Conservation (phyloP, 2,113 vertebrate genomes). For the Emydocephalus ijimae region DNA sequence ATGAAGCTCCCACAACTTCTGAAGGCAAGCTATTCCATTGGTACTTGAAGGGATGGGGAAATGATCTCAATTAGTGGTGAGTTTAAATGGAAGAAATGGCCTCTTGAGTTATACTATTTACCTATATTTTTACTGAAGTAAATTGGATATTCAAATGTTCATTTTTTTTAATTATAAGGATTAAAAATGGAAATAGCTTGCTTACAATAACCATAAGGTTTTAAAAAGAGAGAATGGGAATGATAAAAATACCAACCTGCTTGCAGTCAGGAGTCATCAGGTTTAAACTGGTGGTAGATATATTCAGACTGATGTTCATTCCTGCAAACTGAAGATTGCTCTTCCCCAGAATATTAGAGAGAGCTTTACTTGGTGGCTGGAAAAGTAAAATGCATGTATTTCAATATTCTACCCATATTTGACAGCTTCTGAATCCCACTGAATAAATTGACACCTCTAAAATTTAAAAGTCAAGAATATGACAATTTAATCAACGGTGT, state of each 20-base stretch:
- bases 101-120: not conserved
- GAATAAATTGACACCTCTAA: not conserved
- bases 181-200: conserved; percentile 9
- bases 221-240: not conserved
- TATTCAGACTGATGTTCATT: conserved; percentile 94
- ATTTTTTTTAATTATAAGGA: not conserved
- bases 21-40: no score
- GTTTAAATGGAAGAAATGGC: not conserved
- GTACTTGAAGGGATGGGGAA: no score
- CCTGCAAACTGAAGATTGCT: conserved; percentile 97
- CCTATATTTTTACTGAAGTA: not conserved
- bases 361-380: conserved; percentile 90
- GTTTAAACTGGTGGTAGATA: conserved; percentile 96
- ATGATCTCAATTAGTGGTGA: not conserved
- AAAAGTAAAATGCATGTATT: conserved; percentile 37
- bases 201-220: not conserved
- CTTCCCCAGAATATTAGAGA: conserved; percentile 93
- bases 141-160: not conserved
- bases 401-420: conserved; percentile 27
- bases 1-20: no score
- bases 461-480: not conserved
- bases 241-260: conserved; percentile 76
- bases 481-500: not conserved
- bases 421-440: not conserved
- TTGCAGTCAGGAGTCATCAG: conserved; percentile 94